These are phyloP conservation scores for Iselma pallidipennis DNA, from an alignment of 2,888 invertebrate species.

Conservation along the genomic window DNA sequence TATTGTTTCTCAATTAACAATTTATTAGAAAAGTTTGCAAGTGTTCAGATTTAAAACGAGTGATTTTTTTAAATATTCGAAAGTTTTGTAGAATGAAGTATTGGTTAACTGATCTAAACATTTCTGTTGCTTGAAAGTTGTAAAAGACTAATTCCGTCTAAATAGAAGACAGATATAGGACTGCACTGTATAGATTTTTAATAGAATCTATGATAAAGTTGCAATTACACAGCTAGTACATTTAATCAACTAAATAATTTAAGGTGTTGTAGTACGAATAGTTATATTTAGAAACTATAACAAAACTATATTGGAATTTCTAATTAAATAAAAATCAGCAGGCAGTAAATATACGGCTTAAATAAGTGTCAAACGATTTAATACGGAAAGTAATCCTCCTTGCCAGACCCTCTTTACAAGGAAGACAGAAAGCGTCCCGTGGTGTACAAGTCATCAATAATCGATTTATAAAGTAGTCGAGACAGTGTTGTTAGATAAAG, in stretches of 20 bases:
- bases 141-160: no score
- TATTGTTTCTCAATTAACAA: background rate
- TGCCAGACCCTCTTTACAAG: no score
- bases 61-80: background rate
- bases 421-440: background rate
- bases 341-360: background rate
- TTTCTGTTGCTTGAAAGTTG: background rate
- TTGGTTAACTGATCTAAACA: no score
- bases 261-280: no score
- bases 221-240: no score
- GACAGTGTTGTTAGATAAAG: conserved; percentile 29
- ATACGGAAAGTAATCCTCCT: background rate
- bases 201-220: no score
- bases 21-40: background rate
- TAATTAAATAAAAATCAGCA: background rate
- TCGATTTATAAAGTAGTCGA: conserved; percentile 31
- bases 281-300: no score
- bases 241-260: no score
- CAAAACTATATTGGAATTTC: no score
- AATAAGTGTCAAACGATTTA: background rate
- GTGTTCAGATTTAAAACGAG: background rate
- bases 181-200: no score
- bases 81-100: no score
- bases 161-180: no score
- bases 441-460: conserved; percentile 29